phyloP scores from a whole-genome alignment of 2,888 invertebrate genomes.

The Acronicta aceris region DNA sequence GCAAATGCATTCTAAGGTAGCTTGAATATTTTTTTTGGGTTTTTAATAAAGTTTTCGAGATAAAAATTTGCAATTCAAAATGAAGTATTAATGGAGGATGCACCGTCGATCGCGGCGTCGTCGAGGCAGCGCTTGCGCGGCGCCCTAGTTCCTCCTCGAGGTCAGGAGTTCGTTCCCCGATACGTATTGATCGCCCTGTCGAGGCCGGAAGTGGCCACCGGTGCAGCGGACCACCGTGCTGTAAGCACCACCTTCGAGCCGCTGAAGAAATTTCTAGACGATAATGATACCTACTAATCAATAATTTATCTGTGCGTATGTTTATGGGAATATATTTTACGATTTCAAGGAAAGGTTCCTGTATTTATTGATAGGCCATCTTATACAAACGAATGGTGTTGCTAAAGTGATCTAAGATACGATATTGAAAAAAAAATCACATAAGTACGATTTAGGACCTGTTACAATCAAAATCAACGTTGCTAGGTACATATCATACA shows the following conservation, averaged over 20 bases:
- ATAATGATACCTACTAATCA: background rate
- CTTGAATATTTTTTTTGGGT: background rate
- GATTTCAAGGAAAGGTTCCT: background rate
- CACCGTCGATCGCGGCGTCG: conserved; percentile 65
- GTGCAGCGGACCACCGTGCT: conserved; percentile 78
- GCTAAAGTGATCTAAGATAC: too few species aligned
- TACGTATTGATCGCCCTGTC: conserved; percentile 81
- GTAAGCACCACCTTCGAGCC: conserved; percentile 67
- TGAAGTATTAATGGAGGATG: conserved; percentile 73
- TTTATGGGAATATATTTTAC: too few species aligned
- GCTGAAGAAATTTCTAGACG: conserved; percentile 27
- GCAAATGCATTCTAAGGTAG: background rate
- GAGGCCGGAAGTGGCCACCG: conserved; percentile 83
- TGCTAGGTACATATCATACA: too few species aligned
- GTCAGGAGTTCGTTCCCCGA: conserved; percentile 89
- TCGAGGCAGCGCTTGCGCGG: conserved; percentile 82
- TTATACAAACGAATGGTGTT: too few species aligned
- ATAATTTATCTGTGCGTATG: background rate
- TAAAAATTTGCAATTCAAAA: conserved; percentile 79
- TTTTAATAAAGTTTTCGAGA: conserved; percentile 38
- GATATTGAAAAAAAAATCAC: too few species aligned
- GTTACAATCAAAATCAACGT: too few species aligned
- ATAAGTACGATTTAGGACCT: too few species aligned
- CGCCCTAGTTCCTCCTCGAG: conserved; percentile 84
- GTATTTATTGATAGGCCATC: background rate